These are phyloP conservation scores for Pristionchus arcanus DNA, from an alignment of 2,888 invertebrate genomes.

Conservation along the genomic window DNA sequence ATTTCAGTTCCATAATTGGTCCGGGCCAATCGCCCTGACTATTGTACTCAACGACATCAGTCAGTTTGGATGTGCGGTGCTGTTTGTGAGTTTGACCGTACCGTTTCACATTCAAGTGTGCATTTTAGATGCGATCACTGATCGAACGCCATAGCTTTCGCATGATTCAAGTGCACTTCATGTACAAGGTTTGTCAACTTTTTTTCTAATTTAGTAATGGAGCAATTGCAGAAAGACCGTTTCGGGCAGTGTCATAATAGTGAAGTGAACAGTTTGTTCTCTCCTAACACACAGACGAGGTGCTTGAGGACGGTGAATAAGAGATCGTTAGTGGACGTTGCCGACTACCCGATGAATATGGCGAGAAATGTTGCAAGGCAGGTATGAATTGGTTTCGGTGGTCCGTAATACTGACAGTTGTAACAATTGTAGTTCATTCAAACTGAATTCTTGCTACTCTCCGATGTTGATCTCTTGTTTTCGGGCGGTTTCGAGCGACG, in stretches of 20 bases:
- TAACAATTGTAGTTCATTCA: not conserved
- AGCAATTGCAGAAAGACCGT: not conserved
- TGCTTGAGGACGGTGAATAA: not conserved
- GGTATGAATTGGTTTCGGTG: not conserved
- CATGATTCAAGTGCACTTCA: slow-evolving; percentile 25
- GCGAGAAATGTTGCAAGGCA: slow-evolving; percentile 32
- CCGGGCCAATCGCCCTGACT: not conserved
- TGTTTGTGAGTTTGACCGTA: not conserved
- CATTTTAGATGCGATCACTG: not conserved
- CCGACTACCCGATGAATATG: slow-evolving; percentile 51
- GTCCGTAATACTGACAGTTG: too few relatives aligned
- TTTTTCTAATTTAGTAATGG: not conserved
- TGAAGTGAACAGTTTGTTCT: not conserved
- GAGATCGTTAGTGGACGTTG: not conserved
- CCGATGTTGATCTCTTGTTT: slow-evolving; percentile 19
- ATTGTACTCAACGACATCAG: not conserved
- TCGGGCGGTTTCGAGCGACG: slow-evolving; percentile 5
- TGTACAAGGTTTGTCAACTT: not conserved
- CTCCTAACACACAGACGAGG: not conserved
- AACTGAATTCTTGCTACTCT: not conserved
- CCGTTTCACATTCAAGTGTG: too few relatives aligned
- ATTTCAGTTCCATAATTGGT: slow-evolving; percentile 23
- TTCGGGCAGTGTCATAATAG: not conserved
- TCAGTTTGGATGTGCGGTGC: not conserved
- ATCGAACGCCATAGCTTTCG: not conserved